Percentiles rank a stretch among this genome's conserved stretches.
These are phyloP conservation scores for Sphaerodactylus townsendi DNA, from an alignment of 2,113 vertebrate species.

Conservation along the genomic window DNA sequence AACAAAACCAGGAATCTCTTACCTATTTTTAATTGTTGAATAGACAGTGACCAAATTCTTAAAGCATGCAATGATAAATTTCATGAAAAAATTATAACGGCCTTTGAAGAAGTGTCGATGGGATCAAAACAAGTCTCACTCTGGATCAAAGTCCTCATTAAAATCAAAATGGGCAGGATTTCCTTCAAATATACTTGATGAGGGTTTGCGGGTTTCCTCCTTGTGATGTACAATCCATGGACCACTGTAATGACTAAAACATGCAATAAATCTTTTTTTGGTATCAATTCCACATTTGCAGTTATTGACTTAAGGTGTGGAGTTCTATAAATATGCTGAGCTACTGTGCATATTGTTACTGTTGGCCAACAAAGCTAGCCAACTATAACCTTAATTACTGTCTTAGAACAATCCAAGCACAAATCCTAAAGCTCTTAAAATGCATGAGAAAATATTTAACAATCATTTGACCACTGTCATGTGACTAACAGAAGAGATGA, in stretches of 20 bases:
- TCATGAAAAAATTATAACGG: neutral
- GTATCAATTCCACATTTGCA: constrained; percentile 12
- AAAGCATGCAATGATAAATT: neutral
- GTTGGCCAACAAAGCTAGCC: neutral
- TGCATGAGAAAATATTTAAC: constrained; percentile 28
- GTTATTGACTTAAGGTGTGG: neutral
- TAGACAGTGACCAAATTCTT: neutral
- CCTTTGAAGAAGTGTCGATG: neutral
- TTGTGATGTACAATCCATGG: neutral
- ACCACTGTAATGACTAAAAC: neutral
- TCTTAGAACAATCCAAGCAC: constrained; percentile 11
- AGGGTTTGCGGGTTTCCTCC: neutral
- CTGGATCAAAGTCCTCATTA: neutral
- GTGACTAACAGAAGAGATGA: constrained; percentile 10
- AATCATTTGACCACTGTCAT: constrained; percentile 52
- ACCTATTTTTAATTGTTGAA: neutral
- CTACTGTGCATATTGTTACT: neutral
- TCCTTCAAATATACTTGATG: neutral
- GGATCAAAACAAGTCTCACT: neutral
- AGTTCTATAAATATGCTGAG: constrained; percentile 14
- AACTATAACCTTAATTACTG: constrained; percentile 11
- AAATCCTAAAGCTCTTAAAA: constrained; percentile 32
- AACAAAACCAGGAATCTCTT: neutral
- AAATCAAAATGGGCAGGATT: accelerated
- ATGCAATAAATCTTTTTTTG: neutral